A percentile compares a stretch with the other conserved stretches of the same genome.
Conservation (phyloP, 1,140 invertebrate genomes). For the Mylabris phalerata region DNA sequence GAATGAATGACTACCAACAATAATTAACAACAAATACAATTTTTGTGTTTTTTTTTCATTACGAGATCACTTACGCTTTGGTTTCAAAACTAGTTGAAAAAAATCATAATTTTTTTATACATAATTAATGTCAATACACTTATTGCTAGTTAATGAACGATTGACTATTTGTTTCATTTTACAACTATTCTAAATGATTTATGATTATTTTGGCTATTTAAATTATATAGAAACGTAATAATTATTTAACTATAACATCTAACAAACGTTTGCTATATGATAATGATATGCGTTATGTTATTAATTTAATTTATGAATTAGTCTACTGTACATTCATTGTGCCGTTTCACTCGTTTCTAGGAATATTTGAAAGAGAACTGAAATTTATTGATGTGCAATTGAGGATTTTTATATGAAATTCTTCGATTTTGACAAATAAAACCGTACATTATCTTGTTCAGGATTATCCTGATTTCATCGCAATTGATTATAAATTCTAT, state of each 20-base stretch:
- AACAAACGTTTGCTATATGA: background rate
- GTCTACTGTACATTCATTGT: slow-evolving; percentile 13
- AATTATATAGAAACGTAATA: background rate
- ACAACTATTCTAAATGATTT: background rate
- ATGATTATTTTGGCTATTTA: background rate
- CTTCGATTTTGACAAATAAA: no score
- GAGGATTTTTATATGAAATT: no score
- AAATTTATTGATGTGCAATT: no score
- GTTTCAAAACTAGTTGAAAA: slow-evolving; percentile 21
- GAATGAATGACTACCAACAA: slow-evolving; percentile 14
- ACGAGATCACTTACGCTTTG: slow-evolving; percentile 22
- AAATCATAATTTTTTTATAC: slow-evolving; percentile 12
- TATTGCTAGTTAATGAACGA: slow-evolving; percentile 23
- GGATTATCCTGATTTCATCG: no score
- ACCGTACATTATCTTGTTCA: no score
- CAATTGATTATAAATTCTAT: no score
- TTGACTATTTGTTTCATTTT: slow-evolving; percentile 17
- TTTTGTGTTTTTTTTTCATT: slow-evolving; percentile 5
- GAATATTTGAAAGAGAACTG: no score
- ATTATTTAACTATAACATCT: background rate
- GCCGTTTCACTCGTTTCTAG: background rate
- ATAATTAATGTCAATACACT: slow-evolving; percentile 21
- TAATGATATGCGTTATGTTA: background rate
- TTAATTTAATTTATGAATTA: background rate
- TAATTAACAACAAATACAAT: slow-evolving; percentile 21